Conservation (phyloP, 2,797 vertebrate genomes). For the Cirrhinus mrigala region DNA sequence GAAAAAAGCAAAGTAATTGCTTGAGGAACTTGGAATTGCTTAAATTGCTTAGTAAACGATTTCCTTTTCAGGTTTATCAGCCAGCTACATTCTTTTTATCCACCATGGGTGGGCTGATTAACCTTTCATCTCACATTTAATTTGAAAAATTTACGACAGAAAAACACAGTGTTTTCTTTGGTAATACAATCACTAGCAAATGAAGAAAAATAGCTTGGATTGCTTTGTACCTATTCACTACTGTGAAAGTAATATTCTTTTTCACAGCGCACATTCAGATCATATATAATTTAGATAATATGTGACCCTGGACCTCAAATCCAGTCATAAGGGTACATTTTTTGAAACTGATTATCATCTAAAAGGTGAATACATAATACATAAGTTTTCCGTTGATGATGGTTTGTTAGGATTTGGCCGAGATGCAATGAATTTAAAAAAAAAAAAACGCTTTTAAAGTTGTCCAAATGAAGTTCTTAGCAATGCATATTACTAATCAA, state of each 20-base stretch:
- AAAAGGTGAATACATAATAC: too few relatives aligned
- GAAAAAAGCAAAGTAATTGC: neutral
- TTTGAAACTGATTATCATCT: too few relatives aligned
- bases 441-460: too few relatives aligned
- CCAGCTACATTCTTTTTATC: neutral
- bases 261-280: neutral
- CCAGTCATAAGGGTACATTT: too few relatives aligned
- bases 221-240: neutral
- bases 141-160: neutral
- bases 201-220: neutral
- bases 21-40: neutral
- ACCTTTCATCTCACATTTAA: neutral
- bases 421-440: too few relatives aligned
- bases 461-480: too few relatives aligned
- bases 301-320: neutral
- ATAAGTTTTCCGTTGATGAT: too few relatives aligned
- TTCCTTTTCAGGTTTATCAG: neutral
- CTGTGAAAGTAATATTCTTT: neutral
- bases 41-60: neutral
- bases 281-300: neutral
- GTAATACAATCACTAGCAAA: neutral
- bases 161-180: neutral
- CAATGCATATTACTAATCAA: too few relatives aligned
- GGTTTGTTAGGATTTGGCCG: too few relatives aligned
- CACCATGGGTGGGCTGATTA: neutral